phyloP scores from a whole-genome alignment of 2,888 invertebrate genomes.

The Athripsodes cinereus region DNA sequence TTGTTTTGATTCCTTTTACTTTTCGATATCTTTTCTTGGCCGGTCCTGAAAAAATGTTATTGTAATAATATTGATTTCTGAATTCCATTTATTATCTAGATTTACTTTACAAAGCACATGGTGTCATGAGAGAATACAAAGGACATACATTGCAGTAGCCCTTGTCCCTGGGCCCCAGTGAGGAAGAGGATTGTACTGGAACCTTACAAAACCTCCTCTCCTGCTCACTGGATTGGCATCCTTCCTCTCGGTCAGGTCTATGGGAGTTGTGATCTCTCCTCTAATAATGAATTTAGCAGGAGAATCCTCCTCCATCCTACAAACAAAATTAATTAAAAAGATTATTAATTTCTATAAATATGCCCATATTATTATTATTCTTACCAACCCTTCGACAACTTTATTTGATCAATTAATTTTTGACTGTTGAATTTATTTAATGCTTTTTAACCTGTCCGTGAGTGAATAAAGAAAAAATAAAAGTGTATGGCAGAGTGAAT shows the following conservation, averaged over 20 bases:
- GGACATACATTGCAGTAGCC: conserved; percentile 69
- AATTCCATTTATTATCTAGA: no score
- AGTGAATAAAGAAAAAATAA: no score
- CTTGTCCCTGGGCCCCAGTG: conserved; percentile 90
- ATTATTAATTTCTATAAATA: not conserved
- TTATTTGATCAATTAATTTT: no score
- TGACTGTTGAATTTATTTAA: no score
- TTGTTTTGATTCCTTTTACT: conserved; percentile 64
- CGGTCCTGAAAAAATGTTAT: conserved; percentile 28
- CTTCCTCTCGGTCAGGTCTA: conserved; percentile 49
- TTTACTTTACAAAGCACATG: no score
- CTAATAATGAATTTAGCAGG: conserved; percentile 52
- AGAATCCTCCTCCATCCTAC: conserved; percentile 42
- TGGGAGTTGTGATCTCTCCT: conserved; percentile 41
- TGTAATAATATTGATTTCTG: not conserved
- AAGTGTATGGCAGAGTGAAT: no score
- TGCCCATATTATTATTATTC: no score
- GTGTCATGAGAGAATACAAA: no score
- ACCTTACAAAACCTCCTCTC: conserved; percentile 65
- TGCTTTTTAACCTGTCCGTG: no score
- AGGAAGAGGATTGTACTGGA: conserved; percentile 79
- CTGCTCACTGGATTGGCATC: conserved; percentile 79
- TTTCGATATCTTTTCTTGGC: conserved; percentile 55
- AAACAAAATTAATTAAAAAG: conserved; percentile 10
- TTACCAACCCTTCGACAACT: no score